Percentiles rank a stretch among this genome's conserved stretches.
phyloP scores from a whole-genome alignment of 2,797 vertebrate genomes.

The Sebastes steindachneri region DNA sequence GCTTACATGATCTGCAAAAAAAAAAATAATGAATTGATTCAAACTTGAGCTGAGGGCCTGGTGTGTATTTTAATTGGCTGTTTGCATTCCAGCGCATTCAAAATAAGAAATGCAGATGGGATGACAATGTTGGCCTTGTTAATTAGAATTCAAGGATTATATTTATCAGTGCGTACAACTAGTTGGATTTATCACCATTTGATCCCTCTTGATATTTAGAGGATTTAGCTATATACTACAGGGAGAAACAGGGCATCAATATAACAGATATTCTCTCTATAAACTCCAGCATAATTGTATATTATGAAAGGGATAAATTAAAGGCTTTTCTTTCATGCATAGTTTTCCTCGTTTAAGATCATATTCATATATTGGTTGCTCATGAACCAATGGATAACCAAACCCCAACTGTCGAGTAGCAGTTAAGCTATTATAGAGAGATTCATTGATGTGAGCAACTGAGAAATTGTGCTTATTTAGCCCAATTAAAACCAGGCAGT shows the following conservation, averaged over 20 bases:
- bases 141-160: neutral
- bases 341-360: neutral
- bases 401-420: neutral
- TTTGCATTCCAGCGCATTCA: conserved; percentile 43
- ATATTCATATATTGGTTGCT: neutral
- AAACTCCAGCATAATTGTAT: neutral
- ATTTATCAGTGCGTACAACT: neutral
- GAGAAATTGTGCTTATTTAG: neutral
- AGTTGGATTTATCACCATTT: neutral
- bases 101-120: conserved; percentile 48
- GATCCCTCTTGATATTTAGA: neutral
- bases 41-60: conserved; percentile 25
- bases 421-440: neutral
- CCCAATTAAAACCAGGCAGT: neutral
- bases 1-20: conserved; percentile 21
- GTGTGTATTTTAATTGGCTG: conserved; percentile 72
- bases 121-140: conserved; percentile 17
- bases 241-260: neutral
- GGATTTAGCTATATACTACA: neutral
- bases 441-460: neutral
- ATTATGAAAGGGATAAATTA: neutral
- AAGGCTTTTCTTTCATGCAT: neutral
- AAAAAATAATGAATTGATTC: conserved; percentile 64
- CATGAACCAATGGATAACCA: neutral
- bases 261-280: neutral